Percentiles rank a stretch among this genome's conserved stretches.
phyloP scores from a whole-genome alignment of 2,888 invertebrate genomes.

The Rhagonycha lutea region DNA sequence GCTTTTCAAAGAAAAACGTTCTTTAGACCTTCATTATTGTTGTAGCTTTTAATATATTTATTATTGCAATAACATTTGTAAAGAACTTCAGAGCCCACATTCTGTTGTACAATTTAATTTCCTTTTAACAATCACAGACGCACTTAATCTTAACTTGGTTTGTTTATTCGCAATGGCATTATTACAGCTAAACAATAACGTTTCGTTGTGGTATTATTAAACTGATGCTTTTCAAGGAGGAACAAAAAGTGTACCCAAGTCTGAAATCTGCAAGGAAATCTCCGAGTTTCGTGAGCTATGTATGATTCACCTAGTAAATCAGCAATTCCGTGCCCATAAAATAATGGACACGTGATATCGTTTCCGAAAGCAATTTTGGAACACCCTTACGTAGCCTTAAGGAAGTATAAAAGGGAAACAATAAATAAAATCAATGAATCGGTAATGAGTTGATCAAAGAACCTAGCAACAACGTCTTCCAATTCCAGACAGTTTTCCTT shows the following conservation, averaged over 20 bases:
- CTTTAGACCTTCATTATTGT: neutral
- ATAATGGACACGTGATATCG: neutral
- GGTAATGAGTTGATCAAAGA: neutral
- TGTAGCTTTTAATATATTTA: slow-evolving; percentile 2
- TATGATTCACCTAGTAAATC: neutral
- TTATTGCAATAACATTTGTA: slow-evolving; percentile 11
- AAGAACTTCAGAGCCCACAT: slow-evolving; percentile 3
- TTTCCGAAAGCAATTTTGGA: neutral
- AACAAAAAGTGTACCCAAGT: neutral
- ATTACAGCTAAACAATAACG: neutral
- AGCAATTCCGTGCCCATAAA: neutral
- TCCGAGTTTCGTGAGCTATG: neutral
- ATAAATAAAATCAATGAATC: neutral
- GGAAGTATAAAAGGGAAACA: neutral
- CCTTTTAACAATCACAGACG: neutral
- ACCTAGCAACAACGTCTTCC: neutral
- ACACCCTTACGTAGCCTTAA: neutral
- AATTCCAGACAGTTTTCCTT: neutral
- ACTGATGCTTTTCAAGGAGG: neutral
- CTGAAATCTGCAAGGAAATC: neutral
- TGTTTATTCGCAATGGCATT: slow-evolving; percentile 3
- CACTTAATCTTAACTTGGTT: slow-evolving; percentile 2
- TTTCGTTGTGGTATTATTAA: neutral
- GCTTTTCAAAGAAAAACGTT: neutral
- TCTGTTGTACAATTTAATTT: slow-evolving; percentile 5